Evolutionary conservation across 1,140 invertebrate genomes (phyloP).

Genomic region (Amyelois transitella): DNA sequence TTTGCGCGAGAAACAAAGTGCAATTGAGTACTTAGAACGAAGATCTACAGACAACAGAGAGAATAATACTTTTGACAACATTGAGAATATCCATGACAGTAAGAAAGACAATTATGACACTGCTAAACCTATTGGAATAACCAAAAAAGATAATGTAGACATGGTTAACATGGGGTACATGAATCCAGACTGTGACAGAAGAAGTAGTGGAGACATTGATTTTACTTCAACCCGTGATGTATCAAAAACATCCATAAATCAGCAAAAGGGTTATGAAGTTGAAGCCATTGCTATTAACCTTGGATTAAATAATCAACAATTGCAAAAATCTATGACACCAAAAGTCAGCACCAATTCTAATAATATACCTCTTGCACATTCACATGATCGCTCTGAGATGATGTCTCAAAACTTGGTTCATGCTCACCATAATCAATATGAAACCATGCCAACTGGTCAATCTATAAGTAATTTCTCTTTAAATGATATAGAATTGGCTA

Average conservation of each 20-base stretch:
- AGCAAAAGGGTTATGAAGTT: constrained; percentile 49
- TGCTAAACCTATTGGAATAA: constrained; percentile 28
- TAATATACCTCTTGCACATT: constrained; percentile 54
- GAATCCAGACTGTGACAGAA: constrained; percentile 40
- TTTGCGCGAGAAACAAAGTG: constrained; percentile 36
- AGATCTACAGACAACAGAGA: constrained; percentile 28
- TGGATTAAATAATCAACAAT: constrained; percentile 46
- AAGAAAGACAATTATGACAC: constrained; percentile 25
- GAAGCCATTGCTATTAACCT: constrained; percentile 58
- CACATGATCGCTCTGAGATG: constrained; percentile 37
- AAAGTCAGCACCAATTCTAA: constrained; percentile 30
- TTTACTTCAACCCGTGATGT: constrained; percentile 26
- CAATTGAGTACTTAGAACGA: constrained; percentile 30
- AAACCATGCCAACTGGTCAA: constrained; percentile 31
- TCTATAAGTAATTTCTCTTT: constrained; percentile 48
- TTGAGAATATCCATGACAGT: constrained; percentile 22
- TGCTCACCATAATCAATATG: constrained; percentile 54
- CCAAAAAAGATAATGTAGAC: constrained; percentile 60
- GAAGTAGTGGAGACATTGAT: constrained; percentile 33
- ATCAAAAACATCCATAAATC: constrained; percentile 27
- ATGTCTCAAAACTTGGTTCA: constrained; percentile 48
- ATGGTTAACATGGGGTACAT: constrained; percentile 71
- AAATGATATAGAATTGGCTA: constrained; percentile 58
- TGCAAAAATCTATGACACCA: constrained; percentile 32
- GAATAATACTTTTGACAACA: constrained; percentile 24